Evolutionary conservation across 2,797 vertebrate species (phyloP).

Genomic region (Lutjanus argentimaculatus): DNA sequence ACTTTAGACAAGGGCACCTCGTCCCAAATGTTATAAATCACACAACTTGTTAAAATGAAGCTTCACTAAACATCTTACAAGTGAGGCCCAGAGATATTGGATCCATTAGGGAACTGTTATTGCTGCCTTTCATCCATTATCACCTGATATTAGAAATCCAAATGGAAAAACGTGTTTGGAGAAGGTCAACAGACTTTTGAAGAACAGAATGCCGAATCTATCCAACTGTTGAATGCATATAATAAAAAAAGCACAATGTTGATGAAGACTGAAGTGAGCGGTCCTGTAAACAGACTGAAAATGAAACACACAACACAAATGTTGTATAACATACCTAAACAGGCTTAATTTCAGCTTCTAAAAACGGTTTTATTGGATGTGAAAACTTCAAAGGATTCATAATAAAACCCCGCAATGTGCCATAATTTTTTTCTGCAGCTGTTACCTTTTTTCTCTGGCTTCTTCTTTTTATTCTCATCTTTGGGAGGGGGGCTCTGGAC

Average conservation of each 20-base stretch:
- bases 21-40: constrained; percentile 21
- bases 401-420: neutral
- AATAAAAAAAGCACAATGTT: constrained; percentile 1
- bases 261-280: neutral
- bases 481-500: constrained; percentile 81
- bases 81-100: neutral
- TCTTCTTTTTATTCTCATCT: constrained; percentile 91
- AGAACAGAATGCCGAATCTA: neutral
- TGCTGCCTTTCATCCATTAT: constrained; percentile 29
- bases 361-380: constrained; percentile 13
- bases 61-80: constrained; percentile 7
- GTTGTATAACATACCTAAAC: constrained; percentile 19
- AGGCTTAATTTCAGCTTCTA: neutral
- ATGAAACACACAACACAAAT: constrained; percentile 15
- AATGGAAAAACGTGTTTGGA: constrained; percentile 30
- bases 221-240: constrained; percentile 7
- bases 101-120: constrained; percentile 8
- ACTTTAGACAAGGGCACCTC: constrained; percentile 15
- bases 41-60: constrained; percentile 17
- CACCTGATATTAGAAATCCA: constrained; percentile 37
- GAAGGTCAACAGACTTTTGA: constrained; percentile 24
- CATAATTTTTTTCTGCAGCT: neutral
- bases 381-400: constrained; percentile 21
- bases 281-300: constrained; percentile 17
- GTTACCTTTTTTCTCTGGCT: constrained; percentile 95